phyloP scores from a whole-genome alignment of 30 jellyfish, hydroid and myxozoan genomes.

The Haliclystus octoradiatus region DNA sequence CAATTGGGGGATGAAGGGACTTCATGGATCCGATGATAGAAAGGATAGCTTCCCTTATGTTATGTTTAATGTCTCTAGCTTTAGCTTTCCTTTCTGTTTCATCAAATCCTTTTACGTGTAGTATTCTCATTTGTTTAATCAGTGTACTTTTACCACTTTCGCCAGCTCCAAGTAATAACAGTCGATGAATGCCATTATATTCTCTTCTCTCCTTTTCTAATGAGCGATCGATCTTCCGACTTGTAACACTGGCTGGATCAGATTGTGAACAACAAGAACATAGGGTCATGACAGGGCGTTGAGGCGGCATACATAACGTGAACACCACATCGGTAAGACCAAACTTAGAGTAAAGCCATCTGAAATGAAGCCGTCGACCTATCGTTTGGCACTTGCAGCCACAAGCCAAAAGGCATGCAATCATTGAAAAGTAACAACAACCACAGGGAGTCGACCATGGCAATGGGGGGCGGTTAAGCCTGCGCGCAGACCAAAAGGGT shows the following conservation, averaged over 20 bases:
- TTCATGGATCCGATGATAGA: slow-evolving; percentile 62
- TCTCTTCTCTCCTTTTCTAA: slow-evolving; percentile 30
- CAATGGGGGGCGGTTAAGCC: too few relatives aligned
- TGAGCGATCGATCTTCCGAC: slow-evolving; percentile 50
- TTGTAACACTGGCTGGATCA: slow-evolving; percentile 28
- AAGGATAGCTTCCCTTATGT: slow-evolving; percentile 65
- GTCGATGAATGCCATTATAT: slow-evolving; percentile 55
- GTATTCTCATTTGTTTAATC: slow-evolving; percentile 80
- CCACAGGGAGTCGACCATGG: too few relatives aligned
- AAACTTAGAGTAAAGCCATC: too few relatives aligned
- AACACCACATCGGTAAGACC: too few relatives aligned
- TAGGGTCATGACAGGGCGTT: too few relatives aligned
- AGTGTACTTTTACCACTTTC: slow-evolving; percentile 93
- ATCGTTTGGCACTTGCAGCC: too few relatives aligned
- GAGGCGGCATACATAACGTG: too few relatives aligned
- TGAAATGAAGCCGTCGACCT: too few relatives aligned
- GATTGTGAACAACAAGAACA: background rate
- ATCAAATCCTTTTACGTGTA: slow-evolving; percentile 71
- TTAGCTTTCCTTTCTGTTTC: slow-evolving; percentile 53
- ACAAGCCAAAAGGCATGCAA: too few relatives aligned
- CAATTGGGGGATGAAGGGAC: slow-evolving; percentile 30
- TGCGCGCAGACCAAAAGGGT: too few relatives aligned
- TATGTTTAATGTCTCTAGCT: slow-evolving; percentile 30
- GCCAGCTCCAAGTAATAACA: slow-evolving; percentile 86
- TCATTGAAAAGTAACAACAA: too few relatives aligned